Conservation (phyloP, 2,888 invertebrate genomes). For the Caenorhabditis drosophilae region DNA sequence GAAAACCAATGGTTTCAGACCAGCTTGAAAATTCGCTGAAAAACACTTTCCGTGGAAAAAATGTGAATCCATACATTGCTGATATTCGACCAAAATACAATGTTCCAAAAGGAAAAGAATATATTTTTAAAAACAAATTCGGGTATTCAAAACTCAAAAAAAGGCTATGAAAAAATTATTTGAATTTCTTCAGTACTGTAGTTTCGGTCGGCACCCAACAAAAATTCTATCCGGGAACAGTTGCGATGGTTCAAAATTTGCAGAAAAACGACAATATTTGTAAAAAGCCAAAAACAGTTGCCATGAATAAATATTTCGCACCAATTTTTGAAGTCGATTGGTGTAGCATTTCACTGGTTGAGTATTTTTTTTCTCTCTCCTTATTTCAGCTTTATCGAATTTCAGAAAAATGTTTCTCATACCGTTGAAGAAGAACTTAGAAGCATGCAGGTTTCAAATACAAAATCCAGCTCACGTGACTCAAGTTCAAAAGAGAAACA, state of each 20-base stretch:
- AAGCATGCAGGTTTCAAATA: no score
- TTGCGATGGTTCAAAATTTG: constrained; percentile 35
- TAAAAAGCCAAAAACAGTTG: constrained; percentile 17
- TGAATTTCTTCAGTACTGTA: constrained; percentile 32
- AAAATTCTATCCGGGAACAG: constrained; percentile 43
- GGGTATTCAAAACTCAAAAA: constrained; percentile 21
- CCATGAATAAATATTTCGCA: constrained; percentile 58
- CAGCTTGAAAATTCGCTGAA: constrained; percentile 54
- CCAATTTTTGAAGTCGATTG: constrained; percentile 61
- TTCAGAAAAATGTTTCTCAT: constrained; percentile 24
- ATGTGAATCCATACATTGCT: constrained; percentile 65
- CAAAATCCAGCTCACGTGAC: background rate
- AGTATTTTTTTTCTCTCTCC: background rate
- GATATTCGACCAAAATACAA: constrained; percentile 46
- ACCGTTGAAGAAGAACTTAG: constrained; percentile 4
- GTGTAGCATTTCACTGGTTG: constrained; percentile 62
- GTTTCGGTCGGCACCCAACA: constrained; percentile 50
- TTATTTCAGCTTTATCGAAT: background rate
- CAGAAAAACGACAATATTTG: constrained; percentile 32
- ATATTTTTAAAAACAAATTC: constrained; percentile 35
- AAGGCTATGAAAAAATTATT: no score
- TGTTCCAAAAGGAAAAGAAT: constrained; percentile 36
- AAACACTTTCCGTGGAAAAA: constrained; percentile 58
- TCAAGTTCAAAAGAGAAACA: background rate
- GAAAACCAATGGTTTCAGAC: constrained; percentile 11